Base-by-base conservation (phyloP, 1,140 invertebrate species). In the Ceratina japonica region DNA sequence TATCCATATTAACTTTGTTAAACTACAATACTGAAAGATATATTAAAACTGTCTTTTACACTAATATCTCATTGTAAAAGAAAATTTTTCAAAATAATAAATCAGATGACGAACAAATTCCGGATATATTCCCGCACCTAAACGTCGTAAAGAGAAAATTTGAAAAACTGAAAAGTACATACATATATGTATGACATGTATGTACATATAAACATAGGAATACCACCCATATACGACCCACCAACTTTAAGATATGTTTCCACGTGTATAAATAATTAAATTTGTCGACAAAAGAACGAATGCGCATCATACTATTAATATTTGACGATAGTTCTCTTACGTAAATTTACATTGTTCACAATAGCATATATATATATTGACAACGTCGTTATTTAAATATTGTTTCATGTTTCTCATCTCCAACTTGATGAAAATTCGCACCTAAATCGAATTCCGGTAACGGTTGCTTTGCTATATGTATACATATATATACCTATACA, bases 371-470 rank as follows among this genome's bases (percentile, higher is more conserved):
- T n/a, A n/a, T n/a, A n/a, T 24, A 31, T 44, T 77, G 27, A n/a
- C n/a, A 63, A 64, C 4, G 49, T 64, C 22, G 5, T 78, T 78
- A 72, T 78, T 78, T 78, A 72, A 77, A 72, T 31, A 27, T n/a
- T 16, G n/a, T 56, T 78, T 72, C 63, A 15, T 16, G 24, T 56
- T 78, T 72, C 63, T 72, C 63, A 78, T 63, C 58, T n/a, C n/a
- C 8, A 20, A 24, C 24, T 12, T 65, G 37, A 74, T 72, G 71
- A 56, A 49, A 75, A 63, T 27, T 72, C 27, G 22, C 58, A 75
- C 58, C 49, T 69, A 70, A 12, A 49, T 64, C 18, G 10, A 52
- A 56, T 69, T 80, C 51, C 56, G 44, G 69, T 85, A 85, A 85
- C 83, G 72, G 37, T 3, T 44, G 37, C 37, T 44, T 44, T 10